Conservation (phyloP, 2,797 vertebrate genomes). For the Chaunax sp. region DNA sequence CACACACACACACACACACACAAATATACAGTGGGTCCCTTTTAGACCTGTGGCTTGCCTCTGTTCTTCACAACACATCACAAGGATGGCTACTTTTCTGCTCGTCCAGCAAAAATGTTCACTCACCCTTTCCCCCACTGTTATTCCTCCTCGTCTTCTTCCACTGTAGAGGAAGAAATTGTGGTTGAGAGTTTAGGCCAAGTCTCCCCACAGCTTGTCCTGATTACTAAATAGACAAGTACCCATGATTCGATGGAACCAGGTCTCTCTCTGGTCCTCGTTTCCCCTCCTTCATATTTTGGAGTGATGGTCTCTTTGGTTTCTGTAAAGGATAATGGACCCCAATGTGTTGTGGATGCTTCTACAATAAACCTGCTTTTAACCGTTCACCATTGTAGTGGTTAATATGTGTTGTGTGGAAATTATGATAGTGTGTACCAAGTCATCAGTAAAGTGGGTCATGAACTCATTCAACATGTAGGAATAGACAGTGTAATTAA, state of each 20-base stretch:
- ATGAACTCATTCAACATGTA: constrained; percentile 59
- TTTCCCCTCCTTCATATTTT: constrained; percentile 55
- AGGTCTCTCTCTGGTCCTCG: constrained; percentile 57
- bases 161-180: constrained; percentile 66
- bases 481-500: constrained; percentile 63
- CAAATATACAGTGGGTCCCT: constrained; percentile 44
- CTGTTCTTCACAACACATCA: constrained; percentile 56
- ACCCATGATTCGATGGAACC: constrained; percentile 65
- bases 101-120: constrained; percentile 64
- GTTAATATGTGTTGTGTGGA: constrained; percentile 52
- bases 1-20: constrained; percentile 33
- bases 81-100: constrained; percentile 65
- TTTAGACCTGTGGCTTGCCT: constrained; percentile 51
- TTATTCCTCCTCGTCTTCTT: constrained; percentile 68
- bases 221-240: constrained; percentile 79
- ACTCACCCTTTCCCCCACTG: constrained; percentile 47
- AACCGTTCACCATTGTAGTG: constrained; percentile 41
- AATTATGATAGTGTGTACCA: constrained; percentile 43
- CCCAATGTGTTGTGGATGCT: constrained; percentile 25
- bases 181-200: constrained; percentile 68
- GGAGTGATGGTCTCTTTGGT: constrained; percentile 53
- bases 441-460: constrained; percentile 59
- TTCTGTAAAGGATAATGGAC: constrained; percentile 46
- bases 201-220: constrained; percentile 77
- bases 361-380: constrained; percentile 54